A percentile compares a stretch with the other conserved stretches of the same genome.
phyloP scores from a whole-genome alignment of 2,888 invertebrate species.

The Meliscaeva auricollis region DNA sequence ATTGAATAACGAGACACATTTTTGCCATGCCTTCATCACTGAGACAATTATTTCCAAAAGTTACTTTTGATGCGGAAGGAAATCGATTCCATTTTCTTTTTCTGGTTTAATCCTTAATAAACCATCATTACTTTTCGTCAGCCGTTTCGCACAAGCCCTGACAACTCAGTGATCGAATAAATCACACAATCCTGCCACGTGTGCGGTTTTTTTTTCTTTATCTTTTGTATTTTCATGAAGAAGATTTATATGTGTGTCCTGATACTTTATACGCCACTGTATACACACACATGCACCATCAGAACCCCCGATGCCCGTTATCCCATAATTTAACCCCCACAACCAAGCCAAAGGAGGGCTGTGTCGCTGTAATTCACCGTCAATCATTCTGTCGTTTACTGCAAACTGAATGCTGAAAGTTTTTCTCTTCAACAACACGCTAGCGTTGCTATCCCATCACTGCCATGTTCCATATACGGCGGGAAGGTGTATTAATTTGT shows the following conservation, averaged over 20 bases:
- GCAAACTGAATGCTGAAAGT: slow-evolving; percentile 41
- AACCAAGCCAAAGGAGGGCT: slow-evolving; percentile 15
- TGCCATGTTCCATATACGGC: not conserved
- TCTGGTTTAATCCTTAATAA: slow-evolving; percentile 54
- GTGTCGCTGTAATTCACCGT: slow-evolving; percentile 61
- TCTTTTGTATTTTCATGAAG: not conserved
- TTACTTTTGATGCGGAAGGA: slow-evolving; percentile 26
- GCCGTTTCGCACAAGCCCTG: slow-evolving; percentile 55
- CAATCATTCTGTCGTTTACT: slow-evolving; percentile 72
- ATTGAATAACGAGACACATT: slow-evolving; percentile 21
- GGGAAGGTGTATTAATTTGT: slow-evolving; percentile 9
- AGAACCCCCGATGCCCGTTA: slow-evolving; percentile 21
- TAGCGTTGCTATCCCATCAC: not conserved
- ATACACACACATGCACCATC: not conserved
- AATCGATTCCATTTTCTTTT: slow-evolving; percentile 47
- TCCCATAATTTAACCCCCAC: slow-evolving; percentile 49
- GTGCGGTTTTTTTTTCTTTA: slow-evolving; percentile 5
- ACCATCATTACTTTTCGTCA: slow-evolving; percentile 68
- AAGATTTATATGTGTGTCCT: slow-evolving; percentile 14
- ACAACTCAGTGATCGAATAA: slow-evolving; percentile 69
- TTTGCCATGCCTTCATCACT: slow-evolving; percentile 2
- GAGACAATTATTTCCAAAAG: slow-evolving; percentile 49
- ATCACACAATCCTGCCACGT: slow-evolving; percentile 50
- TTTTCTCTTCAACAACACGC: slow-evolving; percentile 13
- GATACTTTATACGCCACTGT: slow-evolving; percentile 2